These are phyloP conservation scores for Eupithecia centaureata DNA, from an alignment of 2,888 invertebrate species.

Conservation along the genomic window DNA sequence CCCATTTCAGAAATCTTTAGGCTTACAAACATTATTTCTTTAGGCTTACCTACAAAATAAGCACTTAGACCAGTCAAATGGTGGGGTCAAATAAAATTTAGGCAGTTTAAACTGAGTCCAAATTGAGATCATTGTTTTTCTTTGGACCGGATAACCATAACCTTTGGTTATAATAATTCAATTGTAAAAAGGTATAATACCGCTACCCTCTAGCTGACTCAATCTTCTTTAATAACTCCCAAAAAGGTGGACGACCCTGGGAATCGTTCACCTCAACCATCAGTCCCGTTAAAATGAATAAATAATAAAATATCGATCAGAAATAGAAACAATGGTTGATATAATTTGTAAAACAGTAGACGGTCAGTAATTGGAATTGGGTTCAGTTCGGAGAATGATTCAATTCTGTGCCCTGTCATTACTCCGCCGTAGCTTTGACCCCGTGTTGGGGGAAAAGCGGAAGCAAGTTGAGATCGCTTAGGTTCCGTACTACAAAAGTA, in stretches of 20 bases:
- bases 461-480: not conserved
- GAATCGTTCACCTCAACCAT: constrained; percentile 34
- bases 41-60: too few species aligned
- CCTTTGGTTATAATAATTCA: not conserved
- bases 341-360: constrained; percentile 56
- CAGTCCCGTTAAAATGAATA: constrained; percentile 46
- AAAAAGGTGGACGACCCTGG: constrained; percentile 41
- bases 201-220: not conserved
- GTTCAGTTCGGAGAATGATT: constrained; percentile 56
- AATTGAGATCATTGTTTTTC: not conserved
- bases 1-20: too few species aligned
- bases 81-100: too few species aligned
- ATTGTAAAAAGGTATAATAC: not conserved
- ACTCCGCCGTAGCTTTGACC: constrained; percentile 76
- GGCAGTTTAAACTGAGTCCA: not conserved
- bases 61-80: too few species aligned
- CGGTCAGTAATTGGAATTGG: constrained; percentile 57
- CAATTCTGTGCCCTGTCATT: constrained; percentile 72
- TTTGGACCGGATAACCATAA: not conserved
- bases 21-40: too few species aligned
- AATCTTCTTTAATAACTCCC: constrained; percentile 12
- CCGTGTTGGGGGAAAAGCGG: constrained; percentile 21
- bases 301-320: constrained; percentile 51
- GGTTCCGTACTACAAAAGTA: not conserved
- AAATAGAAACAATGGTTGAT: constrained; percentile 62